phyloP scores from a whole-genome alignment of 2,113 vertebrate genomes.

The Daubentonia madagascariensis region DNA sequence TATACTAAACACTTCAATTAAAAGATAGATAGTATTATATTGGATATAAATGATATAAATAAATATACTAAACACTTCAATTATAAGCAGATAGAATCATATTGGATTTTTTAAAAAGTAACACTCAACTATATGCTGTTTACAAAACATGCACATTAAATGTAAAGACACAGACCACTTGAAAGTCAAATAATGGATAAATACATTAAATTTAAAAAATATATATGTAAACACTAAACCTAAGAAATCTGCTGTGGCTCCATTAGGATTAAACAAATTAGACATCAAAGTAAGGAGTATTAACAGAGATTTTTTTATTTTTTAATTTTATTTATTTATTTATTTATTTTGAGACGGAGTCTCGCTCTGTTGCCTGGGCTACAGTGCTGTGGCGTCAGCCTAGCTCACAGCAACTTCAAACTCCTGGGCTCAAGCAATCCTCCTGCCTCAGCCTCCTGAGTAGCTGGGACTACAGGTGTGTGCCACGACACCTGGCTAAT shows the following conservation, averaged over 20 bases:
- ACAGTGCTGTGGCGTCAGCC: no score
- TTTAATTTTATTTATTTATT: no score
- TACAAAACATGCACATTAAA: neutral
- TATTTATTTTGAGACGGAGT: no score
- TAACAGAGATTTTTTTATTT: neutral
- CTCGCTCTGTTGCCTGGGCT: no score
- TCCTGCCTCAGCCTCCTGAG: no score
- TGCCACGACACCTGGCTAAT: no score
- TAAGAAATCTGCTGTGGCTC: neutral
- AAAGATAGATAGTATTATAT: neutral
- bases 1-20: neutral
- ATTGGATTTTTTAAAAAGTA: neutral
- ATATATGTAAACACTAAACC: neutral
- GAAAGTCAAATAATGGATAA: conserved; percentile 25
- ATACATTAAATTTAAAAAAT: no score
- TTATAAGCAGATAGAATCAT: neutral
- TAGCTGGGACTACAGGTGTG: no score
- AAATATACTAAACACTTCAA: neutral
- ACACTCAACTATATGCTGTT: neutral
- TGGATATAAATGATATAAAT: neutral
- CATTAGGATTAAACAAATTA: neutral
- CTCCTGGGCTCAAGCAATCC: no score
- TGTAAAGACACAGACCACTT: neutral
- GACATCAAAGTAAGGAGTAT: neutral
- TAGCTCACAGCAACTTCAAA: no score